A percentile compares a stretch with the other conserved stretches of the same genome.
These are phyloP conservation scores for Hedychridium roseum DNA, from an alignment of 2,888 invertebrate species.

Conservation along the genomic window DNA sequence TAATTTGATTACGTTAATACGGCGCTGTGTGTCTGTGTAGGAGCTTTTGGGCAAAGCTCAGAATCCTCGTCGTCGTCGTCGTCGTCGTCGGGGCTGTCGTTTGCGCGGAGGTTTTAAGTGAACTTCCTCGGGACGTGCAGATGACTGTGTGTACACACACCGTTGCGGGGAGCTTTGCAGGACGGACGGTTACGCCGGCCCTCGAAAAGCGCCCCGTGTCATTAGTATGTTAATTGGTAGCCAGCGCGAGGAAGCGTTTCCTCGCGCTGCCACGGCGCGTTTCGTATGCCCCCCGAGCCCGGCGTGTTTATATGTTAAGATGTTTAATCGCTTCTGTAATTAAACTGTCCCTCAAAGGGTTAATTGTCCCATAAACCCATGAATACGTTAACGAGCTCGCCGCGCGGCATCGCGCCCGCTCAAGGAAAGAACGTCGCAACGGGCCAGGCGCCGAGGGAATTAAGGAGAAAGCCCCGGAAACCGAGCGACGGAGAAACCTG, in stretches of 20 bases:
- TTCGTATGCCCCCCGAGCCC: slow-evolving; percentile 38
- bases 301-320: slow-evolving; percentile 61
- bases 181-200: slow-evolving; percentile 37
- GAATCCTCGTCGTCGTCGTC: too few species aligned
- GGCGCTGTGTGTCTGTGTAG: too few species aligned
- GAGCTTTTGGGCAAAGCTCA: too few species aligned
- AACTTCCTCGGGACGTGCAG: too few species aligned
- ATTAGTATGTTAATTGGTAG: slow-evolving; percentile 62
- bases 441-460: too few species aligned
- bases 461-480: too few species aligned
- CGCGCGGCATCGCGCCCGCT: slow-evolving; percentile 30
- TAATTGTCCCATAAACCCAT: slow-evolving; percentile 63
- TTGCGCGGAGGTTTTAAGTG: background rate
- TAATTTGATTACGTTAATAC: too few species aligned
- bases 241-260: slow-evolving; percentile 32
- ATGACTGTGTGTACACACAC: too few species aligned
- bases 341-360: slow-evolving; percentile 64
- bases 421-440: slow-evolving; percentile 38
- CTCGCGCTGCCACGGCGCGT: slow-evolving; percentile 53
- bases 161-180: slow-evolving; percentile 22
- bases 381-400: slow-evolving; percentile 61
- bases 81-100: too few species aligned
- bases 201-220: slow-evolving; percentile 52
- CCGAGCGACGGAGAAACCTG: slow-evolving; percentile 21
- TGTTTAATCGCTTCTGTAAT: slow-evolving; percentile 64